Conservation (phyloP, 1,140 invertebrate species). For the Centruroides vittatus region DNA sequence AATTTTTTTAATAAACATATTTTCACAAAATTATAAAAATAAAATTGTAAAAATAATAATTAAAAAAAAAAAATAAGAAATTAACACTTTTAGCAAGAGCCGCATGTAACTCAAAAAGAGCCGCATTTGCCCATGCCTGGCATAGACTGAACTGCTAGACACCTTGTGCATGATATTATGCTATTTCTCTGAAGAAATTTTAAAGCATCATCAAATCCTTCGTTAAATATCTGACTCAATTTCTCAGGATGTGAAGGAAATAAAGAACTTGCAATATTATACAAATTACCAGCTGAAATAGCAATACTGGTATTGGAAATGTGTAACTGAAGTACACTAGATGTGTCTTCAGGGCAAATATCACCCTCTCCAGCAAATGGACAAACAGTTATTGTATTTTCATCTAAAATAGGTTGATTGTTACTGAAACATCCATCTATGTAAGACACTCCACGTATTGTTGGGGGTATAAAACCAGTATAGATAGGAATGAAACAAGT, state of each 20-base stretch:
- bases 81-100: too few relatives aligned
- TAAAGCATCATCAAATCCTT: conserved; percentile 93
- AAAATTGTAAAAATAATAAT: too few relatives aligned
- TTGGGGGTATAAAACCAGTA: conserved; percentile 81
- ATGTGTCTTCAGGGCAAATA: conserved; percentile 84
- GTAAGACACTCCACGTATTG: conserved; percentile 76
- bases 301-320: conserved; percentile 91
- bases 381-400: conserved; percentile 90
- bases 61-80: too few relatives aligned
- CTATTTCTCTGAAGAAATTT: conserved; percentile 80
- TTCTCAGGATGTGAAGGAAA: conserved; percentile 90
- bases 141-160: conserved; percentile 17
- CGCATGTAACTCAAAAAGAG: too few relatives aligned
- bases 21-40: too few relatives aligned
- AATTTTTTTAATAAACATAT: too few relatives aligned
- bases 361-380: conserved; percentile 97
- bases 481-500: conserved; percentile 93
- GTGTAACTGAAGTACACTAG: conserved; percentile 51
- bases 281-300: conserved; percentile 78
- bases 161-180: conserved; percentile 19
- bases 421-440: conserved; percentile 96
- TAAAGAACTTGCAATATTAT: conserved; percentile 73
- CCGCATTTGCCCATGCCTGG: too few relatives aligned
- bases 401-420: conserved; percentile 84
- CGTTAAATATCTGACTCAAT: conserved; percentile 81